These are phyloP conservation scores for Rynchops niger DNA, from an alignment of 2,113 vertebrate species.

Conservation along the genomic window DNA sequence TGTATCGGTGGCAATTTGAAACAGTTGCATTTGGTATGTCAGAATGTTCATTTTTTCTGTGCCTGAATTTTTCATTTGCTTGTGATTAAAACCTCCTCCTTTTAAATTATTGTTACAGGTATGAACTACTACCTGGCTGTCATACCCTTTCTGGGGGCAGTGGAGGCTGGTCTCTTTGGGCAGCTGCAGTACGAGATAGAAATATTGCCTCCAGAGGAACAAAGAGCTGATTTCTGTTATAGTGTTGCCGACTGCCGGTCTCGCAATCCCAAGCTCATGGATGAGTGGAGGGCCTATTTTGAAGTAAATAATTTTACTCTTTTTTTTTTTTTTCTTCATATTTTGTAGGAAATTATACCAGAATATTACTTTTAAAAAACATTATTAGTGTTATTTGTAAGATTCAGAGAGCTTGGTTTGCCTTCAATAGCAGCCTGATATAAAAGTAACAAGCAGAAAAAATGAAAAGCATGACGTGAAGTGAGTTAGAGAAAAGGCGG, in stretches of 20 bases:
- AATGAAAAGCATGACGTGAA: not conserved
- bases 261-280: conserved; percentile 47
- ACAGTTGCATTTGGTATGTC: not conserved
- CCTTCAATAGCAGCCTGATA: not conserved
- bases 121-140: conserved; percentile 75
- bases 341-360: not conserved
- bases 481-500: not conserved
- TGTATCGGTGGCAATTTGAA: not conserved
- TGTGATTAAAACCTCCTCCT: not conserved
- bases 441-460: not conserved
- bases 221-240: conserved; percentile 64
- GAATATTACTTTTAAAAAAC: not conserved
- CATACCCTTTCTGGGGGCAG: conserved; percentile 76
- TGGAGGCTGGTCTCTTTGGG: conserved; percentile 72
- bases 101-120: conserved; percentile 50
- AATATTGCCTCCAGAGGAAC: conserved; percentile 58
- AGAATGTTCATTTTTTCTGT: not conserved
- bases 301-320: conserved; percentile 56
- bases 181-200: conserved; percentile 51
- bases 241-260: conserved; percentile 51
- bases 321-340: not conserved
- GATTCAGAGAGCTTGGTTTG: not conserved
- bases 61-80: not conserved
- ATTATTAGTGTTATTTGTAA: not conserved
- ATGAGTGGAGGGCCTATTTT: conserved; percentile 73